A percentile compares a stretch with the other conserved stretches of the same genome.
Conservation (phyloP, 2,113 vertebrate genomes). For the Cygnus atratus region DNA sequence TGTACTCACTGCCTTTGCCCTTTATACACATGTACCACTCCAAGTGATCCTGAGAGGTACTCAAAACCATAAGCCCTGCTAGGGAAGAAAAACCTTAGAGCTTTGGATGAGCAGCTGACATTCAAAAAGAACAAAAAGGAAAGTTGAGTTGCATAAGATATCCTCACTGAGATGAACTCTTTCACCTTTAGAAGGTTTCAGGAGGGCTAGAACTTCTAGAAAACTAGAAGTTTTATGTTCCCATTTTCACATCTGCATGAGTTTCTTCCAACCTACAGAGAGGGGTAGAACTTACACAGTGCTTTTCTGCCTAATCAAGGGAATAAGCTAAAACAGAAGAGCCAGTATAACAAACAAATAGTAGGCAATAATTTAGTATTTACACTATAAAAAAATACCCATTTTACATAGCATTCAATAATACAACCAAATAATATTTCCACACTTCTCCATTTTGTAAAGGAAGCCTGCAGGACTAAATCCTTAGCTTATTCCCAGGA, state of each 20-base stretch:
- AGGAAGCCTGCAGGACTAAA: not conserved
- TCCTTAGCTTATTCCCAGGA: not conserved
- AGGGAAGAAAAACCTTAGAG: not conserved
- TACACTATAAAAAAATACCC: too few species aligned
- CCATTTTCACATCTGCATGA: not conserved
- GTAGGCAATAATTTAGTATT: not conserved
- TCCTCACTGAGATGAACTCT: not conserved
- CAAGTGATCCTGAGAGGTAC: not conserved
- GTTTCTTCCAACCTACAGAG: not conserved
- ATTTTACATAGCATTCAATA: not conserved
- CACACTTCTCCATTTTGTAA: not conserved
- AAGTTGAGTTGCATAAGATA: not conserved
- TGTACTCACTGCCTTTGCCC: not conserved
- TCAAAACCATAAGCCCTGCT: not conserved
- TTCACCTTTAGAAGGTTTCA: not conserved
- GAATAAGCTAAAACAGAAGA: not conserved
- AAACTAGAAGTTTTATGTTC: too few species aligned
- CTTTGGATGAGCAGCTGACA: not conserved
- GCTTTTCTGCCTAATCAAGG: not conserved
- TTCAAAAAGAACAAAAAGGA: not conserved
- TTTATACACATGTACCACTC: too few species aligned
- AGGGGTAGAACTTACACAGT: not conserved
- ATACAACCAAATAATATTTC: too few species aligned
- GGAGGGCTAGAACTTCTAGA: too few species aligned
- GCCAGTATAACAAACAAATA: not conserved